Conservation (phyloP, 2,888 invertebrate species). For the Griposia aprilina region DNA sequence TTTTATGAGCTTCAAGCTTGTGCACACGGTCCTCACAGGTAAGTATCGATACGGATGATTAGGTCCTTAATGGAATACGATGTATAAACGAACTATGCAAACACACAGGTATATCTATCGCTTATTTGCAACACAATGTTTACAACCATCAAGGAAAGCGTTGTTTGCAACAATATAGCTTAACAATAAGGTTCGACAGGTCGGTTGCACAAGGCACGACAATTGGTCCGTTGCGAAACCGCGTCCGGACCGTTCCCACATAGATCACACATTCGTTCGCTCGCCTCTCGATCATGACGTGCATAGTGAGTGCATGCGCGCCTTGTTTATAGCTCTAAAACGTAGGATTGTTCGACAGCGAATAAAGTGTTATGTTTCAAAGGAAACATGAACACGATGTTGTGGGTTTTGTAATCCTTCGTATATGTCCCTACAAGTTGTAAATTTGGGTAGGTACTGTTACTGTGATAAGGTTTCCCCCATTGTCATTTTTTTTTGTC, state of each 20-base stretch:
- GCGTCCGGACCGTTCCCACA: slow-evolving; percentile 74
- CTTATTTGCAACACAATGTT: slow-evolving; percentile 13
- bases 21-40: not conserved
- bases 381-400: slow-evolving; percentile 20
- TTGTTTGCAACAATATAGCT: slow-evolving; percentile 49
- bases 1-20: not conserved
- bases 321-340: slow-evolving; percentile 48
- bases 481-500: not conserved
- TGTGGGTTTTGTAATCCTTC: slow-evolving; percentile 22
- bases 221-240: slow-evolving; percentile 80
- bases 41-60: not conserved
- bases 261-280: slow-evolving; percentile 77
- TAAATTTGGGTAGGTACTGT: slow-evolving; percentile 1
- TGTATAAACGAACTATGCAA: not conserved
- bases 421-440: too few species aligned
- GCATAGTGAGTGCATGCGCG: slow-evolving; percentile 58
- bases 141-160: slow-evolving; percentile 43
- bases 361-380: slow-evolving; percentile 42
- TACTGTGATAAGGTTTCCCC: not conserved
- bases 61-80: too few species aligned
- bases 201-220: slow-evolving; percentile 78
- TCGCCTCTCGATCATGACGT: slow-evolving; percentile 71
- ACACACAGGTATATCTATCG: not conserved
- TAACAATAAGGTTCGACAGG: slow-evolving; percentile 70
- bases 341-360: slow-evolving; percentile 27